These are phyloP conservation scores for Tricholaema leucomelas DNA, from an alignment of 2,113 vertebrate species.

Conservation along the genomic window DNA sequence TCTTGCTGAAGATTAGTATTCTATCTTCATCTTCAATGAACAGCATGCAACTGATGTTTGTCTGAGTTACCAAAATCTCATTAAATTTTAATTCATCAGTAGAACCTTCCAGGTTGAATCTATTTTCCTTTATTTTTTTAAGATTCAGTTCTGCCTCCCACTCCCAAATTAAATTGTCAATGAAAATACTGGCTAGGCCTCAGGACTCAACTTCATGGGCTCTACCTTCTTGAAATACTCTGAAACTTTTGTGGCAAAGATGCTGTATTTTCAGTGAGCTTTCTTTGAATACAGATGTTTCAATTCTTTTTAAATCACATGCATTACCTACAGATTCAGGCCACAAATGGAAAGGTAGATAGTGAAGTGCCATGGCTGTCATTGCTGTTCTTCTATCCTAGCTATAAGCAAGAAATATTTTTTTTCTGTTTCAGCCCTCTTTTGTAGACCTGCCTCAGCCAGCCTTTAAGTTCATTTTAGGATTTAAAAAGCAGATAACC, in stretches of 20 bases:
- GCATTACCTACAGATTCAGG: not conserved
- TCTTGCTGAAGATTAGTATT: not conserved
- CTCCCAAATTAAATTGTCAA: not conserved
- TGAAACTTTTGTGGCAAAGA: not conserved
- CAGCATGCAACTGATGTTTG: not conserved
- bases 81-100: not conserved
- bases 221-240: not conserved
- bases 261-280: not conserved
- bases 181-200: not conserved
- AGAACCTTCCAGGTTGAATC: not conserved
- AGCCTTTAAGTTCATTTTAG: not conserved
- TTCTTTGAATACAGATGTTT: not conserved
- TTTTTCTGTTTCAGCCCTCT: not conserved
- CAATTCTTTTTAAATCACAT: not conserved
- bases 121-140: not conserved
- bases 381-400: not conserved
- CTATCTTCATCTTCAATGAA: not conserved
- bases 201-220: not conserved
- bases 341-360: not conserved
- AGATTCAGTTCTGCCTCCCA: not conserved
- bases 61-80: not conserved
- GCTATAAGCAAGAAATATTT: not conserved
- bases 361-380: not conserved
- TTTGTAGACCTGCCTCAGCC: not conserved
- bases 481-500: not conserved